Percentiles rank a stretch among this genome's conserved stretches.
Evolutionary conservation across 2,113 vertebrate species (phyloP).

Genomic region (Engystomops pustulosus): DNA sequence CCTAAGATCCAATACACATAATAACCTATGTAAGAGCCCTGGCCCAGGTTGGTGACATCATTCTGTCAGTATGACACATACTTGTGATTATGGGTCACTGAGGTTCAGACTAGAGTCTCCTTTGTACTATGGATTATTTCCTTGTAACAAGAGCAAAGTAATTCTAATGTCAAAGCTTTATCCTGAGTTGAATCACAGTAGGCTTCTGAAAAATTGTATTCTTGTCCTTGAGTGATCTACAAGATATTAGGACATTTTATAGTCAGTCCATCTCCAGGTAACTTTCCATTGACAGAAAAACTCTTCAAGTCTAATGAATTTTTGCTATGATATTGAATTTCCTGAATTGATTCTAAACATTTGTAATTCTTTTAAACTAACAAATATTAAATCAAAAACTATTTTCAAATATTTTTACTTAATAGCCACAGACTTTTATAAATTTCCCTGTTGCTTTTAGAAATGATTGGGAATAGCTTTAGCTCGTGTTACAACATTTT

Average conservation of each 20-base stretch:
- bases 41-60: not conserved
- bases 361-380: too few relatives aligned
- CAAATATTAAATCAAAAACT: too few relatives aligned
- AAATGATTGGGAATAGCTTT: too few relatives aligned
- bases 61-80: not conserved
- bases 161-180: slow-evolving; percentile 31
- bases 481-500: too few relatives aligned
- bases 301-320: not conserved
- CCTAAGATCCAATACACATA: not conserved
- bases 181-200: slow-evolving; percentile 33
- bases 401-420: too few relatives aligned
- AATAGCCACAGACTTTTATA: too few relatives aligned
- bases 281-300: slow-evolving; percentile 6
- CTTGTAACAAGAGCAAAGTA: slow-evolving; percentile 3
- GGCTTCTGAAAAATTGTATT: slow-evolving; percentile 30
- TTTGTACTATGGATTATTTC: slow-evolving; percentile 32
- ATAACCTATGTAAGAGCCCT: not conserved
- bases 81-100: slow-evolving; percentile 6
- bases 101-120: not conserved
- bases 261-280: not conserved
- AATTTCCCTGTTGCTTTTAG: too few relatives aligned
- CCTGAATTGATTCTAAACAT: not conserved
- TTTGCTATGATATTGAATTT: not conserved
- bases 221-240: slow-evolving; percentile 41
- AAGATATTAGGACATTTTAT: slow-evolving; percentile 30